Percentiles rank a stretch among this genome's conserved stretches.
Conservation (phyloP, 2,113 vertebrate genomes). For the Raja brachyura region DNA sequence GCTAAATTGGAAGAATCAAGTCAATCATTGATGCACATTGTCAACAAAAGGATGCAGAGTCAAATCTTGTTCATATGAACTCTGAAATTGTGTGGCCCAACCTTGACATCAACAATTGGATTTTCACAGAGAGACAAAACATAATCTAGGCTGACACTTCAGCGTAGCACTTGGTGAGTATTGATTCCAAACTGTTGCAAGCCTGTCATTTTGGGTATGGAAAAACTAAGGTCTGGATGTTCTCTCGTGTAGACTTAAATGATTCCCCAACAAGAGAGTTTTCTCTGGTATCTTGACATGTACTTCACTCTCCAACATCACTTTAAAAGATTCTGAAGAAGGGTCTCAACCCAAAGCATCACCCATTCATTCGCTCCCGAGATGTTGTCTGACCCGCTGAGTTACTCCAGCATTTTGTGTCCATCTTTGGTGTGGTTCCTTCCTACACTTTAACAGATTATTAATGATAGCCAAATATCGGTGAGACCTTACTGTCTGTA, state of each 20-base stretch:
- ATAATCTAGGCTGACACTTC: not conserved
- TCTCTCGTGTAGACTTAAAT: not conserved
- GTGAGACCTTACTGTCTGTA: not conserved
- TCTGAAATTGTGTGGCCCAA: not conserved
- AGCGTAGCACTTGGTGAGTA: not conserved
- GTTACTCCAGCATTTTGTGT: no score
- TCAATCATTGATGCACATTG: not conserved
- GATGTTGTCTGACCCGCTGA: no score
- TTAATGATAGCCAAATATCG: no score
- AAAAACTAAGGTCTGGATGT: not conserved
- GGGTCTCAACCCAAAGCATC: no score
- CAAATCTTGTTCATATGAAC: not conserved
- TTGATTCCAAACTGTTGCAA: not conserved
- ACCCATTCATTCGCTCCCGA: no score
- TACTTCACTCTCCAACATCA: not conserved
- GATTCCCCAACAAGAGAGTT: not conserved
- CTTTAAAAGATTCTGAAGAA: not conserved
- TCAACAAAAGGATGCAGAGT: not conserved
- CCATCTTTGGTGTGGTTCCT: no score
- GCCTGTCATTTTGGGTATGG: not conserved
- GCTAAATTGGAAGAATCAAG: not conserved
- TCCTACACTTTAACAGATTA: not conserved
- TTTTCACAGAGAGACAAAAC: not conserved
- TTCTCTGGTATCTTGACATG: not conserved
- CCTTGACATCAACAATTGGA: not conserved